Evolutionary conservation across 2,797 vertebrate species (phyloP), one percentile per base, ranked within the genome.

Genomic region (Acridotheres tristis): DNA sequence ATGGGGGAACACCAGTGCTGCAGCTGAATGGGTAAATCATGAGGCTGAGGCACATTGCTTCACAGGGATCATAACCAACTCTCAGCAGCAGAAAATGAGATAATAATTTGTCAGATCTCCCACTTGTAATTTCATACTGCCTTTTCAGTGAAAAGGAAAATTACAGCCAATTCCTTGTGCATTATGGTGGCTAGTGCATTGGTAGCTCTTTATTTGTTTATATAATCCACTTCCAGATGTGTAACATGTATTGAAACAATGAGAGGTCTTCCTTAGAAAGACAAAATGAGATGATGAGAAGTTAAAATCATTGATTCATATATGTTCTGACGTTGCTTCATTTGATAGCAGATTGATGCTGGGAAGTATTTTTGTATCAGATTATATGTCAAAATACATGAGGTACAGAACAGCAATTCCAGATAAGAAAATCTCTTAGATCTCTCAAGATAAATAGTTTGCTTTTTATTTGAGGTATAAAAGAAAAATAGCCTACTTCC

Each of bases 391-490:
- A 82, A 85, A 90, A 88, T 0, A 3, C 69, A 5, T 61, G 55
- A 88, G 45, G 48, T 79, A 93, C 69, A 22, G 71, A 59, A 34
- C 29, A 78, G 62, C 72, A 66, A 75, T 84, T 65, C 71, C 73
- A 89, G 89, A 78, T 71, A 62, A 85, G 76, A 90, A 94, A 96
- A 89, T 90, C 61, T 83, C 65, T 77, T 45, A 13, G 19, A 78
- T 83, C 55, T 57, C 66, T 87, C 30, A 48, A 63, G 82, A 61
- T 90, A 82, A 92, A 36, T 17, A 47, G 29, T 32, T 85, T 92
- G 34, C 17, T 66, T 78, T 89, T 86, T 59, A 20, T 89, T 58
- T 81, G 58, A 67, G 82, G 29, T 34, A 53, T 15, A 75, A 72
- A 93, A 67, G 77, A 88, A 87, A 88, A 89, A 55, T 32, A 83